A percentile compares a stretch with the other conserved stretches of the same genome.
Evolutionary conservation across 2,797 vertebrate genomes (phyloP).

Genomic region (Netta rufina): DNA sequence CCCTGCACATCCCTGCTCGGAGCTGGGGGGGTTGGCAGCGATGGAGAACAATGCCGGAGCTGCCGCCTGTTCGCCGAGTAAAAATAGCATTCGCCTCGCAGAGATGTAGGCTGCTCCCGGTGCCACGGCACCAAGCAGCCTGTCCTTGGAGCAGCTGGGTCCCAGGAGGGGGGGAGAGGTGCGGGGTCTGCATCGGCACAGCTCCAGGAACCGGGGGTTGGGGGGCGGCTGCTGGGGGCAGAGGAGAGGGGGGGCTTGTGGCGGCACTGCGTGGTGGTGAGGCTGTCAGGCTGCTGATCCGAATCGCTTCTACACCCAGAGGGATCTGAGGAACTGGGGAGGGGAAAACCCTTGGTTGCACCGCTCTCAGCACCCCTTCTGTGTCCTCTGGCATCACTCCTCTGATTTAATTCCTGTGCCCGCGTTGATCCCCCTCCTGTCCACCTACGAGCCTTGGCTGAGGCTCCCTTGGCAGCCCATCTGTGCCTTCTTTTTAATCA

Average conservation of each 20-base stretch:
- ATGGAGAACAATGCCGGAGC: neutral
- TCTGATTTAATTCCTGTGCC: neutral
- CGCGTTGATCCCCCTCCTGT: neutral
- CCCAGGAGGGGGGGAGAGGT: neutral
- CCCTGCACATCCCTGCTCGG: neutral
- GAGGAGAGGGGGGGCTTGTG: neutral
- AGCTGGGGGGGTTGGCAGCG: neutral
- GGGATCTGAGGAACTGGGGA: rapidly evolving
- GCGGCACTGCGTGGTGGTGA: neutral
- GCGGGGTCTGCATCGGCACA: rapidly evolving
- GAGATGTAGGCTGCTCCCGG: neutral
- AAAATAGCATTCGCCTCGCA: neutral
- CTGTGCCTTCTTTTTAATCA: neutral
- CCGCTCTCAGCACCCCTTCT: rapidly evolving
- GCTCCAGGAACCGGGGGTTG: neutral
- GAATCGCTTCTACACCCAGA: rapidly evolving
- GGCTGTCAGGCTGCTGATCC: neutral
- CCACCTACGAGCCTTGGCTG: rapidly evolving
- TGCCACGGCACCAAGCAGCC: neutral
- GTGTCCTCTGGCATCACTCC: neutral
- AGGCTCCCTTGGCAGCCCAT: neutral
- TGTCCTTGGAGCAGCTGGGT: slow-evolving; percentile 19
- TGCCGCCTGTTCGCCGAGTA: slow-evolving; percentile 7
- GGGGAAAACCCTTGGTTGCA: neutral
- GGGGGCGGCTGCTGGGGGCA: neutral